Conservation (phyloP, 2,797 vertebrate species). For the Chloroceryle inda region DNA sequence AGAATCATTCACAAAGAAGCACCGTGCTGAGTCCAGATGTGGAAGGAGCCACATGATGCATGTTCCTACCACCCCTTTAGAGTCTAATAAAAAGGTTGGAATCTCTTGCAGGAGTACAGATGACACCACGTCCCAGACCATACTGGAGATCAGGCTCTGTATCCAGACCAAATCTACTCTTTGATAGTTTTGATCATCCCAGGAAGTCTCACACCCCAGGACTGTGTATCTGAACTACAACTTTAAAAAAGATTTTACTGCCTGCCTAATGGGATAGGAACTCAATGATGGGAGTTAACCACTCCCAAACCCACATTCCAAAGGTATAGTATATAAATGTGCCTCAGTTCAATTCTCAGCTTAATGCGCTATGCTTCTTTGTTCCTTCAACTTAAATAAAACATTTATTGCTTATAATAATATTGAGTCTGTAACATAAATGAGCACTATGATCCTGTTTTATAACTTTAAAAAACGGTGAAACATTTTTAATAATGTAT, state of each 20-base stretch:
- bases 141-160: neutral
- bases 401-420: neutral
- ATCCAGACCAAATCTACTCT: neutral
- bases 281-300: neutral
- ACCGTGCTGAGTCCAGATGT: neutral
- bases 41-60: neutral
- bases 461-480: neutral
- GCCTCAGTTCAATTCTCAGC: neutral
- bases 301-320: neutral
- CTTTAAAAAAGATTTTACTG: neutral
- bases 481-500: neutral
- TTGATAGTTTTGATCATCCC: neutral
- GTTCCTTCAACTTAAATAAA: neutral
- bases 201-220: neutral
- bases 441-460: neutral
- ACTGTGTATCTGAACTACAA: neutral
- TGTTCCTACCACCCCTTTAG: neutral
- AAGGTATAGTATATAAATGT: neutral
- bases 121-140: fast-evolving
- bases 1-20: neutral
- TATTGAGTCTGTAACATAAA: neutral
- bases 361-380: neutral
- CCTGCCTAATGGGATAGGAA: neutral
- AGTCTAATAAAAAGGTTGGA: neutral
- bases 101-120: neutral